Percentiles rank a stretch among this genome's conserved stretches.
phyloP scores from a whole-genome alignment of 2,797 vertebrate species.

The Astyanax mexicanus region DNA sequence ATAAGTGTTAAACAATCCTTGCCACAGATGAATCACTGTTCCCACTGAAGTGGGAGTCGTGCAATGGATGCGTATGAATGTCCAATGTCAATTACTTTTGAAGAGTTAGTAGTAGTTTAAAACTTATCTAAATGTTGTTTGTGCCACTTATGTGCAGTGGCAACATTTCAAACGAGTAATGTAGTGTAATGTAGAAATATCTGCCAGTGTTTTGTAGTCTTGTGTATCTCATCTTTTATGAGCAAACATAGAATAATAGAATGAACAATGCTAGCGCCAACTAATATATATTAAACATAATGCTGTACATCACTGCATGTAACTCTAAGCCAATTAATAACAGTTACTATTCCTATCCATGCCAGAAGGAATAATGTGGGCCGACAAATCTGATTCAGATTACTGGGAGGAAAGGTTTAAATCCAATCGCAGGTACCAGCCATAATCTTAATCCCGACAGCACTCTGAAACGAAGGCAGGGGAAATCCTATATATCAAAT shows the following conservation, averaged over 20 bases:
- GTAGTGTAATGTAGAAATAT: background rate
- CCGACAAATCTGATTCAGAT: constrained; percentile 30
- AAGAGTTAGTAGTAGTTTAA: background rate
- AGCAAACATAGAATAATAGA: background rate
- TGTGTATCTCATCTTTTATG: background rate
- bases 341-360: constrained; percentile 18
- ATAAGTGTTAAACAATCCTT: background rate
- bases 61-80: background rate
- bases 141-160: background rate
- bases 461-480: background rate
- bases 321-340: constrained; percentile 20
- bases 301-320: background rate
- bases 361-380: constrained; percentile 28
- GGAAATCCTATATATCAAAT: background rate
- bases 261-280: background rate
- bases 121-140: background rate
- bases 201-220: background rate
- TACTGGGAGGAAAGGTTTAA: constrained; percentile 48
- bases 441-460: constrained; percentile 46
- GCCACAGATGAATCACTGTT: constrained; percentile 7
- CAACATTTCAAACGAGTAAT: too few species aligned
- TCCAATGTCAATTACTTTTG: background rate
- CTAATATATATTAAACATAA: background rate
- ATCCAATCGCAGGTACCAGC: constrained; percentile 47
- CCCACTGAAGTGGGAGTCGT: background rate